Base-by-base conservation (phyloP, 1,140 invertebrate genomes). In the Coenobita brevimanus region DNA sequence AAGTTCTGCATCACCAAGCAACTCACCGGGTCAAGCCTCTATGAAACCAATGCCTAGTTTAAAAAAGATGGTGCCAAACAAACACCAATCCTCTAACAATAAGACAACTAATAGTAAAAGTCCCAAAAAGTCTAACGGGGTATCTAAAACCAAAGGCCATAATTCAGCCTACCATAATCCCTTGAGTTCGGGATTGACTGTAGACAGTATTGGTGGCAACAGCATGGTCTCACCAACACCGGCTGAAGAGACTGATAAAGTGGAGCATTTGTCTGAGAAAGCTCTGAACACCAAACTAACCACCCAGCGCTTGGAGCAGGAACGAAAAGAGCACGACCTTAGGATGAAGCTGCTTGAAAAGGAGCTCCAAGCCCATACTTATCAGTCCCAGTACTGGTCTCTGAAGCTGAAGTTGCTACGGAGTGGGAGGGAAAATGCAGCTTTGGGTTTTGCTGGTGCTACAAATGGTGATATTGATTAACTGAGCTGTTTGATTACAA, bases 331-430 rank as follows among this genome's bases (percentile, higher is more conserved):
- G 41, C 89, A 90, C 36, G 84, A 78, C 41, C 17, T 86, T 17
- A 78, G 67, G 50, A 90, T 90, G 89, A 88, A 89, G 46, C 27
- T 90, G 15, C 60, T 90, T 43, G 89, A 90, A 41, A 88, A 90
- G 33, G 85, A 90, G 76, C 82, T 90, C 30, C 86, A 89, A 46
- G 76, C 87, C 21, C 87, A 90, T 36, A 81, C 89, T 33, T 84
- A 85, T 33, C 84, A 90, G 57, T 80, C 75, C 33, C 86, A 90
- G 79, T 90, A 88, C 24, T 90, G 89, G 89, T 73, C 54, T 33
- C 82, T 90, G 10, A 88, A 89, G 71, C 57, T 89, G 50, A 90
- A 85, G 60, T 76, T 87, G 76, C 67, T 87, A 15, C 62, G 78
- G 30, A 71, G 76, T 38, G 85, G 85, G 17, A 75, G 85, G 76